Evolutionary conservation across 2,113 vertebrate genomes (phyloP), one percentile per base, ranked within the genome.

Genomic region (Sitta europaea): DNA sequence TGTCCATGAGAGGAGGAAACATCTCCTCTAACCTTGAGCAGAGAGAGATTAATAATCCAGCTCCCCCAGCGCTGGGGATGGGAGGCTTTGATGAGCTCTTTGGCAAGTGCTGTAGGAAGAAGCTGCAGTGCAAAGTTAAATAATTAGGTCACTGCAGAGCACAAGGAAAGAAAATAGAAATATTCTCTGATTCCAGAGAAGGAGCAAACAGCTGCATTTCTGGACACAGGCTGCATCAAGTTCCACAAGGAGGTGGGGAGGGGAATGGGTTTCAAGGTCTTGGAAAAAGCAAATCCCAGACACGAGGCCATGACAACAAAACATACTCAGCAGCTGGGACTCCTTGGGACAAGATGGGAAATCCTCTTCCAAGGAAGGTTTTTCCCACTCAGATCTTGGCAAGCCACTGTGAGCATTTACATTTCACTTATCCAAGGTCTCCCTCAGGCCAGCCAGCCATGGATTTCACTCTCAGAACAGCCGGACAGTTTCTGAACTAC

Each of bases 51-150:
- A 90, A 91, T 92, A 89, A 90, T 68, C 65, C 29, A 3, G 38
- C 58, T 87, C 72, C 71, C 91, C 43, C 86, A 74, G 86, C 0
- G 0, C 40, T 1, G 1, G 68, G 78, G 47, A 90, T 61, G 11
- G 28, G 80, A 93, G 74, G 76, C 96, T 96, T 86, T 96, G 91
- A 94, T 87, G 76, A 96, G 77, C 50, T 87, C 61, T 71, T 86
- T 86, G 86, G 90, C 92, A 94, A 86, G 59, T 23, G 54, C 76
- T 54, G 35, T 36, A 93, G 70, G 78, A 97, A 93, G 86, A 93
- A n/a, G 75, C 68, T 96, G 61, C 87, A 90, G 55, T 3, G 48
- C 70, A 62, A 95, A 91, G 92, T 96, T 93, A 95, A 88, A 54
- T 88, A 96, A 96, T 93, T 92, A 92, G 94, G 87, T 93, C 12